Evolutionary conservation across 2,113 vertebrate species (phyloP).

Genomic region (Nymphicus hollandicus): DNA sequence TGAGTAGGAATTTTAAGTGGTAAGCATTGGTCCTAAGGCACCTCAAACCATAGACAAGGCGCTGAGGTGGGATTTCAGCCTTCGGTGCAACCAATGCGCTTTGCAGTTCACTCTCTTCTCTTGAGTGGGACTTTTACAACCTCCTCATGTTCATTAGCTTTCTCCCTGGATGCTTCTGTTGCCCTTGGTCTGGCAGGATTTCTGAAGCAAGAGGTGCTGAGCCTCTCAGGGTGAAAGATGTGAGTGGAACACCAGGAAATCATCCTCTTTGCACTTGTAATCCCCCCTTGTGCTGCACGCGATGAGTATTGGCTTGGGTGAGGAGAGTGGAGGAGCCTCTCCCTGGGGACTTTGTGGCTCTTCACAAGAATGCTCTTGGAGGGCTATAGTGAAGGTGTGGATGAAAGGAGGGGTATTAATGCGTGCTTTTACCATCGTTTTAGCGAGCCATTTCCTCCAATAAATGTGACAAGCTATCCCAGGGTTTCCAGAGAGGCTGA

Average conservation of each 20-base stretch:
- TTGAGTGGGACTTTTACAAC: neutral
- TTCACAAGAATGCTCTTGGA: neutral
- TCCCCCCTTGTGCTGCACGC: neutral
- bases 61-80: neutral
- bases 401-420: neutral
- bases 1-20: neutral
- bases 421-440: neutral
- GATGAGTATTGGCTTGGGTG: fast-evolving
- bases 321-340: neutral
- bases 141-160: fast-evolving
- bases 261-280: neutral
- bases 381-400: neutral
- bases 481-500: neutral
- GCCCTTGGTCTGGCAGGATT: neutral
- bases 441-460: neutral
- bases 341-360: neutral
- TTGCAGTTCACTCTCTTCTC: neutral
- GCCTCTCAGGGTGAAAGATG: neutral
- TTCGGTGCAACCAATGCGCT: neutral
- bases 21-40: neutral
- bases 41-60: neutral
- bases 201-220: neutral
- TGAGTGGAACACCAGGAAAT: neutral
- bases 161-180: neutral
- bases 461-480: neutral